Conservation (phyloP, 1,140 invertebrate species). For the Pseudomyrmex gracilis region DNA sequence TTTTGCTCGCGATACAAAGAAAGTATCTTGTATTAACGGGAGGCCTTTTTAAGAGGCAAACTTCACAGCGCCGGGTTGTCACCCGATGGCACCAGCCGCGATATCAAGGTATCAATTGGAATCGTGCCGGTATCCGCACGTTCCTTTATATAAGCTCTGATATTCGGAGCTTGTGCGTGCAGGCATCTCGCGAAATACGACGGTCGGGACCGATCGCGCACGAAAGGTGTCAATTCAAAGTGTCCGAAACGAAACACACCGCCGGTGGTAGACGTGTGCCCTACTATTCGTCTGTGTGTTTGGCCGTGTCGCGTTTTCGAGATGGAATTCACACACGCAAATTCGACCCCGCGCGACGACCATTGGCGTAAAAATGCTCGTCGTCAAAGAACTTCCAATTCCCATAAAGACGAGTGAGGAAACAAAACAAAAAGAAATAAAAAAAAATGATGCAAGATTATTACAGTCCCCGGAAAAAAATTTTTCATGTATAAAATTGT, state of each 20-base stretch:
- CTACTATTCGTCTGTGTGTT: slow-evolving; percentile 79
- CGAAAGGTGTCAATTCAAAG: slow-evolving; percentile 81
- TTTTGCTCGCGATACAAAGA: too few species aligned
- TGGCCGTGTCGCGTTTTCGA: slow-evolving; percentile 47
- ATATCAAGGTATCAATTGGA: slow-evolving; percentile 71
- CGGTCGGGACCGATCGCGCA: slow-evolving; percentile 64
- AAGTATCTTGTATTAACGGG: too few species aligned
- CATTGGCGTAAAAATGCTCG: neutral
- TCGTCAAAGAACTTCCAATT: neutral
- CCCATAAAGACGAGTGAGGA: neutral
- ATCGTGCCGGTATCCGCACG: slow-evolving; percentile 55
- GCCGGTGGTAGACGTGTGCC: slow-evolving; percentile 74
- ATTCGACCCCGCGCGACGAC: neutral
- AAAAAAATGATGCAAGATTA: neutral
- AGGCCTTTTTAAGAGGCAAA: too few species aligned
- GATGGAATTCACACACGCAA: slow-evolving; percentile 22
- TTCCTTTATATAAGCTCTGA: slow-evolving; percentile 76
- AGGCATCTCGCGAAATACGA: slow-evolving; percentile 61
- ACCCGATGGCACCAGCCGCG: slow-evolving; percentile 12
- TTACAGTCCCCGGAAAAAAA: too few species aligned
- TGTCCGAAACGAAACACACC: slow-evolving; percentile 66
- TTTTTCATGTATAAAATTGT: too few species aligned
- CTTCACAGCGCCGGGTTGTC: too few species aligned
- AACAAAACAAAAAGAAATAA: neutral
- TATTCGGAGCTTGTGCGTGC: slow-evolving; percentile 40